Base-by-base conservation (phyloP, 2,888 invertebrate genomes). In the Boloria selene region DNA sequence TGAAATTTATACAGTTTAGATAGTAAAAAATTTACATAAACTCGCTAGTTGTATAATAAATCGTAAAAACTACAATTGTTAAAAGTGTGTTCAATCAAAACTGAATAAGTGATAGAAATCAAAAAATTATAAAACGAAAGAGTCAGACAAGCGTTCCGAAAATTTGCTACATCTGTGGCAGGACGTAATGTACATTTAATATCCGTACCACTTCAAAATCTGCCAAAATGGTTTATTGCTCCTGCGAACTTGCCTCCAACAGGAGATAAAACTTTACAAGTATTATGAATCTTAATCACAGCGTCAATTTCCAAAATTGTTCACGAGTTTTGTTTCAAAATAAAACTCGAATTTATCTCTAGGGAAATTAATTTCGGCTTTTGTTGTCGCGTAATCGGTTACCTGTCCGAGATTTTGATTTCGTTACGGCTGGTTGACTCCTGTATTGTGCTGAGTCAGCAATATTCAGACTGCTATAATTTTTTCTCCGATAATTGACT, bases 191-290 rank as follows among this genome's bases (percentile, higher is more conserved):
- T 86, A 87, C 87, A 84, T 90, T 90, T 89, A 89, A 90, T 88
- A 85, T 84, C 82, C 77, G 74, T 77, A 84, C 85, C 87, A 86
- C 85, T 87, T 85, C 84, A 83, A 87, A 90, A 90, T 89, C 86
- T 85, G 86, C 86, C 89, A 87, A 90, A 90, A 90, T 90, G 90
- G 87, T 91, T 91, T 91, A 91, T 90, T 87, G 87, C 89, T 84
- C 78, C 75, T 82, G 78, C 78, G 84, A 87, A 86, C 83, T 87
- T 87, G 82, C 86, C 85, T 82, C 82, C 81, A 78, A 70, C 70
- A 76, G 72, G 77, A 87, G 90, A 90, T 90, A 90, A 90, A 90
- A 91, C 90, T 91, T 90, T 85, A 87, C 85, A 87, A 80, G 87
- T 87, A 88, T 90, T 90, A 90, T 90, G 91, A 90, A 90, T 90